phyloP scores from a whole-genome alignment of 2,888 invertebrate species.

The Drosophila mayaguana region DNA sequence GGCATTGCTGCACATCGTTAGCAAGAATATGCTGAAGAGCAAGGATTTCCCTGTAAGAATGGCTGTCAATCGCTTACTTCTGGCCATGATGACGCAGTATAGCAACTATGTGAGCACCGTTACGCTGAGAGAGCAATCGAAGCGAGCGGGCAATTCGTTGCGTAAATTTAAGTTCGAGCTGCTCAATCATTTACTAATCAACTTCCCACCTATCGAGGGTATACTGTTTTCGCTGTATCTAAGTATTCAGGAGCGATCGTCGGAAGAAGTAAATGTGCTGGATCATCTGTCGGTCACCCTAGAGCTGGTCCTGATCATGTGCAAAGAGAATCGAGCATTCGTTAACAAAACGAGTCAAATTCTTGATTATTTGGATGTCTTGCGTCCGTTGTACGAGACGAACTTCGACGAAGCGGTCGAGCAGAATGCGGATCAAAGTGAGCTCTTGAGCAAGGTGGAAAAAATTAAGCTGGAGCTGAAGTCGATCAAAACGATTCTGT shows the following conservation, averaged over 20 bases:
- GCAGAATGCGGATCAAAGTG: conserved; percentile 64
- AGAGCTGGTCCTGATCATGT: conserved; percentile 82
- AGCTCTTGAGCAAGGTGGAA: conserved; percentile 45
- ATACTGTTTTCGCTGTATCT: conserved; percentile 79
- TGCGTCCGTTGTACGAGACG: conserved; percentile 82
- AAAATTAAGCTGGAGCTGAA: conserved; percentile 82
- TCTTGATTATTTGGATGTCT: conserved; percentile 82
- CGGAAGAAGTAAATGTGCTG: conserved; percentile 76
- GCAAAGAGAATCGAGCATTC: conserved; percentile 83
- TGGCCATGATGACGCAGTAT: conserved; percentile 85
- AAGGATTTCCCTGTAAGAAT: conserved; percentile 78
- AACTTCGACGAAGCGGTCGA: conserved; percentile 60
- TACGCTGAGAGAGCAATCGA: conserved; percentile 76
- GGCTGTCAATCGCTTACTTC: conserved; percentile 82
- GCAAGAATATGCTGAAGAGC: conserved; percentile 54
- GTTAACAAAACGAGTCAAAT: conserved; percentile 83
- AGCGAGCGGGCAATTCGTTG: conserved; percentile 76
- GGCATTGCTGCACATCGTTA: conserved; percentile 72
- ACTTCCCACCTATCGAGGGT: conserved; percentile 83
- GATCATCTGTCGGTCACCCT: conserved; percentile 82
- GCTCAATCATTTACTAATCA: conserved; percentile 83
- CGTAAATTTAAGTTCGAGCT: conserved; percentile 84
- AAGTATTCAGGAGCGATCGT: conserved; percentile 59
- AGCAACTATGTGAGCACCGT: conserved; percentile 82
- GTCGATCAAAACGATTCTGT: conserved; percentile 83